Evolutionary conservation across 1,140 invertebrate genomes (phyloP), one percentile per base, ranked within the genome.

Genomic region (Cylas formicarius): DNA sequence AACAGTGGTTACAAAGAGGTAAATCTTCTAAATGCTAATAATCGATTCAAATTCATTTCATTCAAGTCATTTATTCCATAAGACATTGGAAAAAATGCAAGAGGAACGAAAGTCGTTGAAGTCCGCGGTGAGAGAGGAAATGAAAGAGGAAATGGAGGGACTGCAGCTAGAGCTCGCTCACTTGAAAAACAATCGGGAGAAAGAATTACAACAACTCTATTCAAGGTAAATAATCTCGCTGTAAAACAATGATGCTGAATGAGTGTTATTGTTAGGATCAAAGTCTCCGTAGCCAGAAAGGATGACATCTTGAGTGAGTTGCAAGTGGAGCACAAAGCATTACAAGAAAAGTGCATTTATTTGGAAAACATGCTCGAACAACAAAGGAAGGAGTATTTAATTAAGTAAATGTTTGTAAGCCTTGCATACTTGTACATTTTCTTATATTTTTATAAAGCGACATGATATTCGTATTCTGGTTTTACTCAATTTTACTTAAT

Each of bases 311-410:
- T 87, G 20, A 74, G 77, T 44, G 74, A 82, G 46, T 63, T 87
- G 2, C 77, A 75, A 18, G 74, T 78, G 16, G 80, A 87, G 57
- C 70, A 78, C 19, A 73, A 76, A 34, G 76, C 77, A 10, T 66
- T 80, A 19, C 71, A 80, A 40, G 76, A 81, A 56, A 81, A 80
- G 56, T 83, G 83, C 52, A 68, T 78, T 7, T 75, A 86, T 44
- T 63, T 90, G 28, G 84, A 89, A 59, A 78, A 78, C 48, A 74
- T 86, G 39, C 60, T 87, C 37, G 75, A 85, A 52, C 79, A 84
- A 46, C 82, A 86, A 61, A 70, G 83, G 23, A 82, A 80, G 33
- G 59, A 63, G 31, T 62, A 57, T 50, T 36, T 62, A 22, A 58
- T 63, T 4, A 61, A 60, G 33, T 45, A 28, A 51, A 34, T 27